Evolutionary conservation across 2,888 invertebrate genomes (phyloP).

Genomic region (Altica lythri): DNA sequence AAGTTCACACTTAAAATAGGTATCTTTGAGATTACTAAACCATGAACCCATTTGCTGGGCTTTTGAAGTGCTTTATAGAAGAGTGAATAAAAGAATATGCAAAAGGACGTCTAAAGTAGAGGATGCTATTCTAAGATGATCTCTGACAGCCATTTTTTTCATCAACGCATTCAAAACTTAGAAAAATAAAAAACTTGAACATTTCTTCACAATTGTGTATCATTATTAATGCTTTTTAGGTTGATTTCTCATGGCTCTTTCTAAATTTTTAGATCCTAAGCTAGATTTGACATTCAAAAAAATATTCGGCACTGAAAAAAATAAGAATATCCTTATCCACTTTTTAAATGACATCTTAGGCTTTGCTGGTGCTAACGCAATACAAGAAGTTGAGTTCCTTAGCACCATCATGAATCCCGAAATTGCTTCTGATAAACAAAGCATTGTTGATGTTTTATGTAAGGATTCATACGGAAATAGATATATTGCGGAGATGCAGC

Average conservation of each 20-base stretch:
- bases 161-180: background rate
- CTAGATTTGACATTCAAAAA: slow-evolving; percentile 23
- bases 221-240: background rate
- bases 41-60: background rate
- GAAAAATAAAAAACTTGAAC: background rate
- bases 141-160: background rate
- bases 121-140: background rate
- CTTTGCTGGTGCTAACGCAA: background rate
- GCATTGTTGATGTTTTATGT: slow-evolving; percentile 30
- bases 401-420: slow-evolving; percentile 59
- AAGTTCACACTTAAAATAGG: background rate
- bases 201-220: background rate
- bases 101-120: background rate
- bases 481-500: slow-evolving; percentile 28
- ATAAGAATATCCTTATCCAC: slow-evolving; percentile 15
- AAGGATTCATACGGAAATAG: slow-evolving; percentile 24
- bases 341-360: slow-evolving; percentile 2
- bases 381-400: slow-evolving; percentile 1
- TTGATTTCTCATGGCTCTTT: slow-evolving; percentile 15
- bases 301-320: slow-evolving; percentile 33
- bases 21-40: background rate
- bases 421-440: slow-evolving; percentile 30
- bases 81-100: background rate
- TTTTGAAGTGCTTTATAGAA: background rate
- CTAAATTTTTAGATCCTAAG: slow-evolving; percentile 34